Evolutionary conservation across 2,888 invertebrate genomes (phyloP), one percentile per base, ranked within the genome.

Genomic region (Acanthopleura granulata): DNA sequence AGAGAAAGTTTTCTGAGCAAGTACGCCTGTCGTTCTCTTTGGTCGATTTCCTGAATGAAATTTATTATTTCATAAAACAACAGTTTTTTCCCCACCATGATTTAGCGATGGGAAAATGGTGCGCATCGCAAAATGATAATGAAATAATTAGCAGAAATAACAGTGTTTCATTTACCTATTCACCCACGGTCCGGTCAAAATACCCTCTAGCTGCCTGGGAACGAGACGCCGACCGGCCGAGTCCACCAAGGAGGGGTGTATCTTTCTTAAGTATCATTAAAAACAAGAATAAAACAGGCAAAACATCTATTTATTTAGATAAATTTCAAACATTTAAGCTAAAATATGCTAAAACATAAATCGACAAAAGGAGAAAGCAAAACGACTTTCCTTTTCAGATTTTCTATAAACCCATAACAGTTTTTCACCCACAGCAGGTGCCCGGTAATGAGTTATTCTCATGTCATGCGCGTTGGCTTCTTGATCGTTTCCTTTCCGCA

Each of bases 121-220:
- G 9, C 9, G 4, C 40, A 6, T 40, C 3, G 40, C 40, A 9
- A 40, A 40, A 9, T 40, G 40, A 40, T 6, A 40, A 40, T 9
- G 9, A 40, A 40, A 40, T n/a, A n/a, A n/a, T 40, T 9, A 40
- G 40, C 40, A 40, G 9, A 40, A 40, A n/a, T n/a, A n/a, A n/a
- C n/a, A n/a, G n/a, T n/a, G 40, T 40, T 40, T 40, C 40, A 6
- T 40, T 40, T 40, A 40, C 40, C 40, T 40, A 40, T 40, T 9
- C 40, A 40, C 40, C 40, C 22, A 57, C 57, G 12, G 18, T 57
- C 57, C n/a, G 6, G 57, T 22, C 57, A 22, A 18, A 57, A 57
- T 22, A 57, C 57, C 22, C 22, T 66, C 66, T 27, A 18, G 29
- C 66, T 66, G 66, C 66, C 25, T 66, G 66, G 66, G 66, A 66